Conservation (phyloP, 2,113 vertebrate species). For the Tragelaphus imberbis region DNA sequence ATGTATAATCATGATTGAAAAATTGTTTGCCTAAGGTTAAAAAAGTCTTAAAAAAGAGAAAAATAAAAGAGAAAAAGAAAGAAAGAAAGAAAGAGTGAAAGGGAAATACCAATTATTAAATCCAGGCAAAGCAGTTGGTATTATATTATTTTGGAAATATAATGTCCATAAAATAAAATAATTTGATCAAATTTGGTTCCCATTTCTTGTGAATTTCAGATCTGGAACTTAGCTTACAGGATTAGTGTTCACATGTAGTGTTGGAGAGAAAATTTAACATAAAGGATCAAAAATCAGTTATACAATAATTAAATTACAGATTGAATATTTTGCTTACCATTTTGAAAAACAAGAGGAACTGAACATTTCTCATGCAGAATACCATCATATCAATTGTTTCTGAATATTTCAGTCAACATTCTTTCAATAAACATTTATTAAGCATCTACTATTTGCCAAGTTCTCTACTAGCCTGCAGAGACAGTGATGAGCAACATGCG, state of each 20-base stretch:
- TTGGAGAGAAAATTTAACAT: not conserved
- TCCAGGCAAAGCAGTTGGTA: not conserved
- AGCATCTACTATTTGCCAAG: not conserved
- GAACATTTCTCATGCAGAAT: not conserved
- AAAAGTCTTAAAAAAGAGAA: not conserved
- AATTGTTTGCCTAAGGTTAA: constrained; percentile 60
- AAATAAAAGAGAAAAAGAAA: not conserved
- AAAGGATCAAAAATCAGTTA: not conserved
- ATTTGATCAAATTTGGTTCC: not conserved
- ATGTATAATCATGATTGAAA: constrained; percentile 59
- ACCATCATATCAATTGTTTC: not conserved
- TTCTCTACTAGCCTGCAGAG: not conserved
- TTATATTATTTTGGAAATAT: not conserved
- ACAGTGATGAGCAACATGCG: not conserved
- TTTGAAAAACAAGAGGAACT: not conserved
- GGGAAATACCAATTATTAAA: not conserved
- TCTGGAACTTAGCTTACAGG: not conserved
- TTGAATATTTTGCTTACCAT: not conserved
- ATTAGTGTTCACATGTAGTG: not conserved
- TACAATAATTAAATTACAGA: not conserved
- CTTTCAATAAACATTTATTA: not conserved
- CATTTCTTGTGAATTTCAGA: not conserved
- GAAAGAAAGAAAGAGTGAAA: not conserved
- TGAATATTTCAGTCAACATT: not conserved
- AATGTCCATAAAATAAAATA: constrained; percentile 1